phyloP scores from a whole-genome alignment of 2,113 vertebrate species.

The Talpa occidentalis region DNA sequence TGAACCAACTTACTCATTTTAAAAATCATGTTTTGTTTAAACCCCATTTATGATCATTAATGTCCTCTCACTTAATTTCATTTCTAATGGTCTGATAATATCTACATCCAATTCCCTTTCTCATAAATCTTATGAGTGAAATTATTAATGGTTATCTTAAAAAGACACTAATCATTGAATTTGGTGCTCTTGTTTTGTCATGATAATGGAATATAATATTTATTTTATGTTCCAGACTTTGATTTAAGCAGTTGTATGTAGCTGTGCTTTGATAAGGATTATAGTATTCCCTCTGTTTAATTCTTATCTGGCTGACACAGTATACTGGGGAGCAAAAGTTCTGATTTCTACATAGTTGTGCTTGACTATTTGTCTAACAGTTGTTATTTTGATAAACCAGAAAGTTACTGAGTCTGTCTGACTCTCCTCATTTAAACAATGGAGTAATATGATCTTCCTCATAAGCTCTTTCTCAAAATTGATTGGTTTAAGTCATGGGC shows the following conservation, averaged over 20 bases:
- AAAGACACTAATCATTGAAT: background rate
- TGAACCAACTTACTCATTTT: background rate
- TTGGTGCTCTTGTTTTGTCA: fast-evolving
- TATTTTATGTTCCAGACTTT: background rate
- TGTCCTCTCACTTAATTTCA: background rate
- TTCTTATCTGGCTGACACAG: background rate
- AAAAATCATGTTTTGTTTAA: background rate
- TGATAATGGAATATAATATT: fast-evolving
- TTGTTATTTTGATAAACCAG: background rate
- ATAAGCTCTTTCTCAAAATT: background rate
- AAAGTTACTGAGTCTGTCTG: background rate
- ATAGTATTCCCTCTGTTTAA: background rate
- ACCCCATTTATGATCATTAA: background rate
- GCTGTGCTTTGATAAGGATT: background rate
- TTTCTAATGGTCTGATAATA: background rate
- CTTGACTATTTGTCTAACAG: background rate
- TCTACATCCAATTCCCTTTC: background rate
- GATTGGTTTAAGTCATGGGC: fast-evolving
- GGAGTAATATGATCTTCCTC: background rate
- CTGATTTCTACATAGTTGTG: background rate
- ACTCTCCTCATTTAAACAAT: background rate
- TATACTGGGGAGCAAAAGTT: background rate
- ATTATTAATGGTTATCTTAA: background rate
- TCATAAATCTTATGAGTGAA: background rate
- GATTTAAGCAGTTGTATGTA: background rate